These are phyloP conservation scores for Rhinoptilus africanus DNA, from an alignment of 2,113 vertebrate genomes.

Conservation along the genomic window DNA sequence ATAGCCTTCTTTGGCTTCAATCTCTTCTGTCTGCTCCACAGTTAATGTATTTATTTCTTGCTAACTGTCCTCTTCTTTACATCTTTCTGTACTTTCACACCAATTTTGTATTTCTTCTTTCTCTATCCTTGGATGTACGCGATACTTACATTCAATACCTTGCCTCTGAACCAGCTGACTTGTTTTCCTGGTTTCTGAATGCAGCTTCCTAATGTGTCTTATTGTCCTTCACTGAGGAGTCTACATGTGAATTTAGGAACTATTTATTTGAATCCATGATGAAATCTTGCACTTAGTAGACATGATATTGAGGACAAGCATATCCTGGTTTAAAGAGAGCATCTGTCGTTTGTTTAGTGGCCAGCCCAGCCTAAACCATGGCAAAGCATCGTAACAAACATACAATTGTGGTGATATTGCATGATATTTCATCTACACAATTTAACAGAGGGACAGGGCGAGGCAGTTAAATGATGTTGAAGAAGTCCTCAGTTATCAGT, in stretches of 20 bases:
- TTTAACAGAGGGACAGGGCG: background rate
- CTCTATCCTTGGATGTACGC: background rate
- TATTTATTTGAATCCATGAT: background rate
- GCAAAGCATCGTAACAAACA: background rate
- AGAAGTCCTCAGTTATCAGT: background rate
- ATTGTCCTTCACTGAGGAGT: background rate
- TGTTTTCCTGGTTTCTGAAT: background rate
- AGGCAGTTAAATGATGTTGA: background rate
- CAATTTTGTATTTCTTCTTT: background rate
- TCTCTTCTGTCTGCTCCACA: background rate
- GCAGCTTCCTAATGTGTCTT: background rate
- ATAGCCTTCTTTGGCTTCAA: background rate
- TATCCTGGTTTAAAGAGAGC: background rate
- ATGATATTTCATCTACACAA: background rate
- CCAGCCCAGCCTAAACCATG: background rate
- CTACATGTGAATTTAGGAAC: background rate
- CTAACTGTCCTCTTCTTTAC: background rate
- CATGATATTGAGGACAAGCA: background rate
- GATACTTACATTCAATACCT: accelerated
- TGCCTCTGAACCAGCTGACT: background rate
- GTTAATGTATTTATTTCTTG: background rate
- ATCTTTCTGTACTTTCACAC: background rate
- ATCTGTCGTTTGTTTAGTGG: background rate
- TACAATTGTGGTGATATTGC: background rate
- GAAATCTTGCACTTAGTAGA: background rate